A percentile compares a stretch with the other conserved stretches of the same genome.
phyloP scores from a whole-genome alignment of 2,797 vertebrate species.

The Corythornis leucogaster region DNA sequence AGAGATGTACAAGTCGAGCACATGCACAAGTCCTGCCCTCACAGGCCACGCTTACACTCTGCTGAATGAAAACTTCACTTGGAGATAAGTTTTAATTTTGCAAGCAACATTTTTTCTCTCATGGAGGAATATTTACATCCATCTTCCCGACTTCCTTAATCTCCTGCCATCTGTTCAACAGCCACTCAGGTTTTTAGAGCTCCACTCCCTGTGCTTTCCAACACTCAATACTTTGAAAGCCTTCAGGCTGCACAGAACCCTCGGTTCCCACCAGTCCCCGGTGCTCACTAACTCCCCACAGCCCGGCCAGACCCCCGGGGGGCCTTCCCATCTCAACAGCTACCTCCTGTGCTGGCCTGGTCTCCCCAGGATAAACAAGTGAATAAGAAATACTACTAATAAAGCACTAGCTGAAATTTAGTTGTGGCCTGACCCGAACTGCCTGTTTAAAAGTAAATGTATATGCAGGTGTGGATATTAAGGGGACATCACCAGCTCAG shows the following conservation, averaged over 20 bases:
- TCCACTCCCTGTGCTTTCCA: background rate
- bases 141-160: background rate
- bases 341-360: fast-evolving
- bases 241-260: background rate
- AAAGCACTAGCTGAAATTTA: background rate
- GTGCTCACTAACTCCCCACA: background rate
- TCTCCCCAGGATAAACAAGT: too few species aligned
- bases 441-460: background rate
- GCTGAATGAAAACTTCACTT: background rate
- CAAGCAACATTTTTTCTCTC: background rate
- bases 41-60: fast-evolving
- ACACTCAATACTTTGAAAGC: background rate
- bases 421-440: fast-evolving
- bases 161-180: background rate
- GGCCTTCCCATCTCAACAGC: too few species aligned
- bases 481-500: fast-evolving
- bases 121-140: background rate
- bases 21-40: background rate
- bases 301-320: background rate
- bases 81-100: background rate
- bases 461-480: fast-evolving
- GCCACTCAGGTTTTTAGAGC: background rate
- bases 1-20: background rate
- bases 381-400: too few species aligned
- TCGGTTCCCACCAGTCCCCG: too few species aligned